Evolutionary conservation across 2,113 vertebrate species (phyloP).

Genomic region (Mixornis gularis): DNA sequence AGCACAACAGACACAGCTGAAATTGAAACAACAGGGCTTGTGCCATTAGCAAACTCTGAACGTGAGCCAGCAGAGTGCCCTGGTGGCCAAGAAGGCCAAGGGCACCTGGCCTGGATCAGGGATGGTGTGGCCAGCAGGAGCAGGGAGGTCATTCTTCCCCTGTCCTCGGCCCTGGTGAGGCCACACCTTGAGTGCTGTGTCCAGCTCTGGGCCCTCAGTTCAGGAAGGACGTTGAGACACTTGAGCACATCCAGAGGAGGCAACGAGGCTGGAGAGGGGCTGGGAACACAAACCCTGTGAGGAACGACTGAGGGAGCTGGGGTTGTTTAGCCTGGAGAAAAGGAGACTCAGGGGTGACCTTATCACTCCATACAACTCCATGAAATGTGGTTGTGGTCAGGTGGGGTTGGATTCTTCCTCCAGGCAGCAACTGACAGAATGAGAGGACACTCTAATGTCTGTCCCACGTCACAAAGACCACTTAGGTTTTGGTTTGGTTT

Average conservation of each 20-base stretch:
- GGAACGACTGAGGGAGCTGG: not conserved
- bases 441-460: not conserved
- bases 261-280: no score
- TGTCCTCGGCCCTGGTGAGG: not conserved
- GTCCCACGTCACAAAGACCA: not conserved
- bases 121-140: not conserved
- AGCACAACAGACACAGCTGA: not conserved
- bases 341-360: not conserved
- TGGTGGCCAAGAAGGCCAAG: not conserved
- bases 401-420: not conserved
- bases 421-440: not conserved
- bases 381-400: not conserved
- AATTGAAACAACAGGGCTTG: not conserved
- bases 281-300: not conserved
- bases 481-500: not conserved
- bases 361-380: no score
- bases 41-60: not conserved
- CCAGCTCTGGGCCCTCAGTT: no score
- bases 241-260: no score
- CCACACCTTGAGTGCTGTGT: not conserved
- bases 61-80: not conserved
- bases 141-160: not conserved
- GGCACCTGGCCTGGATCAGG: not conserved
- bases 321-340: not conserved
- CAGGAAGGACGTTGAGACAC: not conserved